phyloP scores from a whole-genome alignment of 2,113 vertebrate genomes.

The Nothocercus nigrocapillus region DNA sequence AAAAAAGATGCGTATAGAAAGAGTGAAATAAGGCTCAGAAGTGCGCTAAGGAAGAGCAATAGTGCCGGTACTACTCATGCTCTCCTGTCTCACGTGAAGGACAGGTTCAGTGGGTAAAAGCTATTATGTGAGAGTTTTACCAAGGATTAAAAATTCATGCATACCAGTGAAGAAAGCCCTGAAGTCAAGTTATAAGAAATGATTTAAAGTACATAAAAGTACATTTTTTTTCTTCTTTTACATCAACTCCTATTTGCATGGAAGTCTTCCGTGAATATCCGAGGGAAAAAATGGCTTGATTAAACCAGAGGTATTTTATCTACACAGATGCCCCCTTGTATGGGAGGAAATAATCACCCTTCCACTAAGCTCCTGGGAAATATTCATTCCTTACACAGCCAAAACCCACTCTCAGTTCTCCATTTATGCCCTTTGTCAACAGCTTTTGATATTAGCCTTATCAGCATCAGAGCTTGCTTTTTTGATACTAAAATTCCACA shows the following conservation, averaged over 20 bases:
- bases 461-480: background rate
- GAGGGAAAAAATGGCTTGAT: background rate
- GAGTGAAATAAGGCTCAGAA: background rate
- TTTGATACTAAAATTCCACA: background rate
- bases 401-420: background rate
- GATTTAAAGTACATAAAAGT: background rate
- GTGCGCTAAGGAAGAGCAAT: too few species aligned
- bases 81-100: background rate
- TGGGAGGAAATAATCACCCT: background rate
- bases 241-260: background rate
- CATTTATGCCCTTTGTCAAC: background rate
- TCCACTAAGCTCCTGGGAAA: background rate
- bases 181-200: background rate
- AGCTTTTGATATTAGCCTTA: background rate
- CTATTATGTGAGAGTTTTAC: background rate
- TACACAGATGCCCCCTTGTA: background rate
- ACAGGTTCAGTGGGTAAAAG: background rate
- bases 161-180: background rate
- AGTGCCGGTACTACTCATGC: background rate
- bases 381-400: constrained; percentile 1
- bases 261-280: background rate
- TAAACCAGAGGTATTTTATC: background rate
- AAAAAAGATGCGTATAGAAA: background rate
- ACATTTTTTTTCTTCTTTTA: background rate
- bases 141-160: background rate